phyloP scores from a whole-genome alignment of 2,113 vertebrate genomes.

The Heliornis fulica region DNA sequence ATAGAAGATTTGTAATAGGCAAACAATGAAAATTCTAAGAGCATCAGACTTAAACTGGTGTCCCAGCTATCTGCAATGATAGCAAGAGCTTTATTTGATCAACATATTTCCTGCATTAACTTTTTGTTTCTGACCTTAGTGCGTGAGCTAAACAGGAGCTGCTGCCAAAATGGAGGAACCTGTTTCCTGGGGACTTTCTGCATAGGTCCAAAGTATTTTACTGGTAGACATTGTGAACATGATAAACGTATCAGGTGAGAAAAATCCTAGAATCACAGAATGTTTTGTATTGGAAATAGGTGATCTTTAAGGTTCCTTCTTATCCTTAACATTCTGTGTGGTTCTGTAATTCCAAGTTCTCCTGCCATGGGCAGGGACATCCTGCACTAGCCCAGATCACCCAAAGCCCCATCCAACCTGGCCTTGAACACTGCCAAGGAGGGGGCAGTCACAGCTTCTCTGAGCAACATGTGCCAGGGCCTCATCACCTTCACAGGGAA shows the following conservation, averaged over 20 bases:
- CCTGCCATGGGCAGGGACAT: too few species aligned
- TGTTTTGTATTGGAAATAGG: too few species aligned
- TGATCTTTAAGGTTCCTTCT: too few species aligned
- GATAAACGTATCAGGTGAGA: conserved; percentile 65
- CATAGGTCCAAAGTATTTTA: conserved; percentile 69
- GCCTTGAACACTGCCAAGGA: too few species aligned
- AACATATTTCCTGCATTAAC: neutral
- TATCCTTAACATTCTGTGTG: too few species aligned
- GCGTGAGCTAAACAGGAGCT: conserved; percentile 58
- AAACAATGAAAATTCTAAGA: neutral
- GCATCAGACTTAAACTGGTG: neutral
- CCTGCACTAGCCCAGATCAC: too few species aligned
- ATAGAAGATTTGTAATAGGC: neutral
- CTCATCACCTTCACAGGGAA: too few species aligned
- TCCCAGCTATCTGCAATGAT: neutral
- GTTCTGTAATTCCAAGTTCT: too few species aligned
- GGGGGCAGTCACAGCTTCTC: too few species aligned
- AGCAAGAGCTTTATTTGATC: neutral
- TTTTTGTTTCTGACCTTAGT: neutral
- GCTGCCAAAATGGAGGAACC: conserved; percentile 75
- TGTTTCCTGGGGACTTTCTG: conserved; percentile 78
- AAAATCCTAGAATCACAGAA: neutral
- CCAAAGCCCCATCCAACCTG: too few species aligned
- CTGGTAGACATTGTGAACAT: conserved; percentile 69
- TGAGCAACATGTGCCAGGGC: too few species aligned